Conservation (phyloP, 23 tunicate species). For the Styela clava region DNA sequence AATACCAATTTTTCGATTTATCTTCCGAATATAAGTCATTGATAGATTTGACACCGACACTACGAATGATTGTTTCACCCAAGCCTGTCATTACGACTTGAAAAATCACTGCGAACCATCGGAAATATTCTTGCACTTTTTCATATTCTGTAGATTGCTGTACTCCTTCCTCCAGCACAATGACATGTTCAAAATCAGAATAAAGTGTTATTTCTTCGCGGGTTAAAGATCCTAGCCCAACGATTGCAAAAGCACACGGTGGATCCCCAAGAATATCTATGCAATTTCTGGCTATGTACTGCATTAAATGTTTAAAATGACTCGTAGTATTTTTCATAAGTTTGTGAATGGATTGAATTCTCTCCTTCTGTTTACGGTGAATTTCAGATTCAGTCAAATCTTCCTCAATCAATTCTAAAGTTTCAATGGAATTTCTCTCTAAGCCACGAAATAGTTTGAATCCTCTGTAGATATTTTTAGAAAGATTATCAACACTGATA, state of each 20-base stretch:
- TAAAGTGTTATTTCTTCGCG: slow-evolving; percentile 43
- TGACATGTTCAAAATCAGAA: slow-evolving; percentile 58
- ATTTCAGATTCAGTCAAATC: background rate
- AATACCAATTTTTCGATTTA: slow-evolving; percentile 28
- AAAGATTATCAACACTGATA: background rate
- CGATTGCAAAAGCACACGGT: slow-evolving; percentile 39
- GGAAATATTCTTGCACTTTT: slow-evolving; percentile 53
- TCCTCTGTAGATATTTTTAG: background rate
- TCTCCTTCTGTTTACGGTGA: background rate
- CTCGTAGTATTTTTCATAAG: background rate
- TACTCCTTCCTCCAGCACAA: no score
- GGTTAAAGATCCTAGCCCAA: slow-evolving; percentile 56
- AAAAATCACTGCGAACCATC: no score
- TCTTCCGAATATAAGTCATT: no score
- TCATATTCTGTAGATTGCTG: no score
- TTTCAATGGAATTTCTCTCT: background rate
- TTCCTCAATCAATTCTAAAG: background rate
- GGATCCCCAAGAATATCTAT: slow-evolving; percentile 27
- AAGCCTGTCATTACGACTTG: slow-evolving; percentile 27
- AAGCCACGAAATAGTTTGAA: background rate
- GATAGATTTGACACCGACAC: slow-evolving; percentile 15
- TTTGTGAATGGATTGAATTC: background rate
- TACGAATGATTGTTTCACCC: slow-evolving; percentile 41
- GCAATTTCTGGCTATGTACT: slow-evolving; percentile 21
- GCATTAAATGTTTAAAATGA: slow-evolving; percentile 15